Evolutionary conservation across 92 coral and sea anemone genomes (phyloP).

Genomic region (Ricordea florida): DNA sequence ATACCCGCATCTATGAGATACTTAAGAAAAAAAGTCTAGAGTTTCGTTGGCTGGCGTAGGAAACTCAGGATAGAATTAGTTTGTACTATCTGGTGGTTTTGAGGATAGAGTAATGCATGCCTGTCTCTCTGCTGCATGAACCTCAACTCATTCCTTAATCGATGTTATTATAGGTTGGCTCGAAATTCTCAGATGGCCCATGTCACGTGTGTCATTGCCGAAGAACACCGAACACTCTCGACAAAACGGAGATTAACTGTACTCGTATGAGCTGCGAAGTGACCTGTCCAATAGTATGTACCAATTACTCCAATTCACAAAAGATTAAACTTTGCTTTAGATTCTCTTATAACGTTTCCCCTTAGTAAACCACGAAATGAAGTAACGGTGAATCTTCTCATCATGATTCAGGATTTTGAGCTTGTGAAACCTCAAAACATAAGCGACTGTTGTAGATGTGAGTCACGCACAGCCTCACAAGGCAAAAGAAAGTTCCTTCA

Average conservation of each 20-base stretch:
- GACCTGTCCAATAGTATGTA: slow-evolving; percentile 20
- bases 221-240: slow-evolving; percentile 35
- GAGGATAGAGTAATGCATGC: too few relatives aligned
- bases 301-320: not conserved
- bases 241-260: slow-evolving; percentile 27
- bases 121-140: too few relatives aligned
- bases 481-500: not conserved
- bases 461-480: not conserved
- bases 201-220: slow-evolving; percentile 44
- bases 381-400: not conserved
- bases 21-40: too few relatives aligned
- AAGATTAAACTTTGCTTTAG: not conserved
- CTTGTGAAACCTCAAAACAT: not conserved
- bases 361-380: not conserved
- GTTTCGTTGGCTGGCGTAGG: too few relatives aligned
- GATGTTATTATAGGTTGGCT: not conserved
- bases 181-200: not conserved
- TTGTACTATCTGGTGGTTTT: too few relatives aligned
- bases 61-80: too few relatives aligned
- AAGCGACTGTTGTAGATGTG: slow-evolving; percentile 8
- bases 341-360: not conserved
- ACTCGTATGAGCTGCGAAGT: slow-evolving; percentile 7
- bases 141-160: not conserved
- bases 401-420: not conserved
- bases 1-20: too few relatives aligned